Base-by-base conservation (phyloP, 2,113 vertebrate species). In the Limnothrissa miodon region DNA sequence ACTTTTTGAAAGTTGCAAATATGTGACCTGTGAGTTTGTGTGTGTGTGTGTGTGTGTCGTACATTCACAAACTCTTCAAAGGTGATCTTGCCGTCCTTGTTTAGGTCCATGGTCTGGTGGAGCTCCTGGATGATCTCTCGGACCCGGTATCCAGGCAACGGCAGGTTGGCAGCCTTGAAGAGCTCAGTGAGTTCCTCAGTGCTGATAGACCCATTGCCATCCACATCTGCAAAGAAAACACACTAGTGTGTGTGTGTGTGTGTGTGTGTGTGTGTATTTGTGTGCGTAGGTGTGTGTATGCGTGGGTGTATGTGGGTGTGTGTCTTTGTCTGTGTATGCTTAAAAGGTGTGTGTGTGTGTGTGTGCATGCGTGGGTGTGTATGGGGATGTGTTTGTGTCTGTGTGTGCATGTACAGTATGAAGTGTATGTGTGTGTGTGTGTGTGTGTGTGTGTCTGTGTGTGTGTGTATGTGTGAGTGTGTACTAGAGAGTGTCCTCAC, bases 71-170 rank as follows among this genome's bases (percentile, higher is more conserved):
- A 99, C 88, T 98, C 94, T 5, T 97, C 93, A 78, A 99, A 98
- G 92, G 94, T 97, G 90, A 99, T 94, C 88, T 87, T 93, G 21
- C 94, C 95, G 5, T 96, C 90, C 36, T 90, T 42, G 87, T 94
- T 93, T 82, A 91, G 91, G 11, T 95, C 90, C 4, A 95, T 96
- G 0, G 93, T 94, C 39, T 92, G 88, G 87, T 95, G 96, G 85
- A 98, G 89, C 86, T 95, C 96, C 89, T 97, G 94, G 87, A 95
- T 82, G 48, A 99, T 96, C 91, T 99, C 98, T 86, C 98, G 90
- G 87, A 97, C 51, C 83, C 87, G 91, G 81, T 97, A 98, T 0
- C 97, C 97, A 0, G 98, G 98, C 84, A 99, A 89, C 7, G 95
- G 90, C 83, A 98, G 88, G 89, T 96, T 98, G 74, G 97, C 96